These are phyloP conservation scores for Cladopsammia gracilis DNA, from an alignment of 64 coral and sea anemone species.

Conservation along the genomic window DNA sequence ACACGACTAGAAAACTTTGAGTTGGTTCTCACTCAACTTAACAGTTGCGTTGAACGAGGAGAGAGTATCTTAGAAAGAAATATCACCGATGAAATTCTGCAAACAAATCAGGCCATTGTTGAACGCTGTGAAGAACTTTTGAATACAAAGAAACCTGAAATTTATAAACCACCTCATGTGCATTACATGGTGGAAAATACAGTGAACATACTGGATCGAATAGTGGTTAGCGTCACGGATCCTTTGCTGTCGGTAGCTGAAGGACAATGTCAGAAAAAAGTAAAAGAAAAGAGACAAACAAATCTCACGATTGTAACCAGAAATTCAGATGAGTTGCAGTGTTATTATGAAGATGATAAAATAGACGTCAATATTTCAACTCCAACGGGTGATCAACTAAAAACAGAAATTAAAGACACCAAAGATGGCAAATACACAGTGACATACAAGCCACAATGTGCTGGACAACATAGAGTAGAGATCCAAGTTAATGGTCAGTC, in stretches of 20 bases:
- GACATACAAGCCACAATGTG: background rate
- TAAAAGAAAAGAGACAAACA: background rate
- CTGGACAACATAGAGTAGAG: background rate
- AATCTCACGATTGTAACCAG: constrained; percentile 9
- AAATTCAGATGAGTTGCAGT: background rate
- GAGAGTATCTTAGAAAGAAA: background rate
- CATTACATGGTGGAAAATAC: background rate
- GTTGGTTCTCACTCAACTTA: background rate
- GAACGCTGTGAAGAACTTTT: background rate
- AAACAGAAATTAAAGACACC: background rate
- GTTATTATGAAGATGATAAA: background rate
- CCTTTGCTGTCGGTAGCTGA: no score
- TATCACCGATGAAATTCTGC: background rate
- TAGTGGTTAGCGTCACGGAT: background rate
- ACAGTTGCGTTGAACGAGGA: background rate
- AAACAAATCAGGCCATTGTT: background rate
- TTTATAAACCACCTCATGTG: background rate
- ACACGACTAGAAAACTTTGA: constrained; percentile 14
- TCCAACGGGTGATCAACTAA: background rate
- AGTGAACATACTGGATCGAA: background rate
- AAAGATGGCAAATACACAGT: constrained; percentile 7
- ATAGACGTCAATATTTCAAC: background rate
- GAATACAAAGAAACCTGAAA: background rate
- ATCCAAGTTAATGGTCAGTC: constrained; percentile 20
- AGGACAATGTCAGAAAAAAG: background rate